phyloP scores from a whole-genome alignment of 2,797 vertebrate genomes.

The Smutsia temminckii region DNA sequence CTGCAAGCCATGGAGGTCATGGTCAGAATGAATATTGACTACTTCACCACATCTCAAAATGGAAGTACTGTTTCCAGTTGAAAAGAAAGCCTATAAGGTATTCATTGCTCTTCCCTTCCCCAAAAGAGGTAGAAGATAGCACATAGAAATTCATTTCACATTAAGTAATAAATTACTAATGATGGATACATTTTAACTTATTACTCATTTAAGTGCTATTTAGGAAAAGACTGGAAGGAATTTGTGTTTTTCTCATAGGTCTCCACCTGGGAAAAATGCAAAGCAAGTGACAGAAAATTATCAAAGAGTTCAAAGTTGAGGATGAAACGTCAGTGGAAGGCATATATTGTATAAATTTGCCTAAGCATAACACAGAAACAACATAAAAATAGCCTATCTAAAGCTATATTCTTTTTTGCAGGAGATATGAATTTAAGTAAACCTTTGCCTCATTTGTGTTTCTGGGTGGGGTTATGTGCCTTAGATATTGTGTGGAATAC shows the following conservation, averaged over 20 bases:
- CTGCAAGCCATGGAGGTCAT: not conserved
- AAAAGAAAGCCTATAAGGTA: constrained; percentile 6
- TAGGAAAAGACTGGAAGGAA: not conserved
- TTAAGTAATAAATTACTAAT: constrained; percentile 27
- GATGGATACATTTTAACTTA: not conserved
- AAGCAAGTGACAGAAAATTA: constrained; percentile 4
- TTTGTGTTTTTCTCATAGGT: constrained; percentile 8
- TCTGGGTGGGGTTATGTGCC: not conserved
- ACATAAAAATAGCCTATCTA: not conserved
- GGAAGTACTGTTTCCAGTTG: not conserved
- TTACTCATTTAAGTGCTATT: not conserved
- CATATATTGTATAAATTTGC: not conserved
- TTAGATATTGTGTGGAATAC: not conserved
- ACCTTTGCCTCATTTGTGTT: not conserved
- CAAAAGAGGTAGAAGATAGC: not conserved
- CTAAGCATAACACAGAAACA: not conserved
- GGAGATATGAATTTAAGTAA: not conserved
- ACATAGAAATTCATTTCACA: not conserved
- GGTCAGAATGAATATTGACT: not conserved
- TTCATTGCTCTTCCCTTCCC: not conserved
- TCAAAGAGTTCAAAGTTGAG: constrained; percentile 12
- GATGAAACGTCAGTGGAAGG: not conserved
- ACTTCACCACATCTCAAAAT: not conserved
- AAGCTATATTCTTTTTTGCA: not conserved
- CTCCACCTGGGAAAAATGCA: not conserved